These are phyloP conservation scores for Cataglyphis albicans DNA, from an alignment of 2,888 invertebrate species.

Conservation along the genomic window DNA sequence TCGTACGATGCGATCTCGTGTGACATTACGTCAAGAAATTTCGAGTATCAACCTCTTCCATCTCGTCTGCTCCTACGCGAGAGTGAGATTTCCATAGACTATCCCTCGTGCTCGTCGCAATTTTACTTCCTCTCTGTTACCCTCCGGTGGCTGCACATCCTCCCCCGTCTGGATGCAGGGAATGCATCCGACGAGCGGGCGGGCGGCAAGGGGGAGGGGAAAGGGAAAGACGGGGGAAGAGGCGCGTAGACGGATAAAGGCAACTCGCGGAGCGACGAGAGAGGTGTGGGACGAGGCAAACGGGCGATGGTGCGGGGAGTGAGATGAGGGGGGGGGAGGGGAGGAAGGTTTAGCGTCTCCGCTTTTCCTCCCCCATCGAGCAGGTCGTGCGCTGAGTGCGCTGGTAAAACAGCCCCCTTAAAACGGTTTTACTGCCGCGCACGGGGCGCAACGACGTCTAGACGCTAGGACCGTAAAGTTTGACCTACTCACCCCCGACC, in stretches of 20 bases:
- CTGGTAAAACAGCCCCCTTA: constrained; percentile 86
- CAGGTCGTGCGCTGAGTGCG: constrained; percentile 83
- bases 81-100: constrained; percentile 71
- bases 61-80: constrained; percentile 34
- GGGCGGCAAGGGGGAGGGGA: constrained; percentile 24
- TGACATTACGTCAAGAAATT: constrained; percentile 35
- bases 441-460: constrained; percentile 85
- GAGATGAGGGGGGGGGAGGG: constrained; percentile 10
- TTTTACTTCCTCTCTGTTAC: constrained; percentile 55
- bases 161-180: constrained; percentile 49
- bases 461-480: constrained; percentile 85
- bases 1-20: background rate
- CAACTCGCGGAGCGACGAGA: constrained; percentile 21
- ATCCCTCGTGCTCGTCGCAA: constrained; percentile 64
- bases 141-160: constrained; percentile 46
- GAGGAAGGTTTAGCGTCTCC: constrained; percentile 50
- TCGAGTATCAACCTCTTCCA: constrained; percentile 46
- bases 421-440: constrained; percentile 85
- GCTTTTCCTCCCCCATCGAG: constrained; percentile 68
- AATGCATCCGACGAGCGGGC: constrained; percentile 52
- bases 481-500: constrained; percentile 85
- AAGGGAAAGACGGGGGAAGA: constrained; percentile 47
- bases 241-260: constrained; percentile 59
- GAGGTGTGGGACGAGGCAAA: constrained; percentile 4
- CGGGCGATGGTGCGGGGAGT: constrained; percentile 11